A percentile compares a stretch with the other conserved stretches of the same genome.
These are phyloP conservation scores for Halichoeres trimaculatus DNA, from an alignment of 2,113 vertebrate species.

Conservation along the genomic window DNA sequence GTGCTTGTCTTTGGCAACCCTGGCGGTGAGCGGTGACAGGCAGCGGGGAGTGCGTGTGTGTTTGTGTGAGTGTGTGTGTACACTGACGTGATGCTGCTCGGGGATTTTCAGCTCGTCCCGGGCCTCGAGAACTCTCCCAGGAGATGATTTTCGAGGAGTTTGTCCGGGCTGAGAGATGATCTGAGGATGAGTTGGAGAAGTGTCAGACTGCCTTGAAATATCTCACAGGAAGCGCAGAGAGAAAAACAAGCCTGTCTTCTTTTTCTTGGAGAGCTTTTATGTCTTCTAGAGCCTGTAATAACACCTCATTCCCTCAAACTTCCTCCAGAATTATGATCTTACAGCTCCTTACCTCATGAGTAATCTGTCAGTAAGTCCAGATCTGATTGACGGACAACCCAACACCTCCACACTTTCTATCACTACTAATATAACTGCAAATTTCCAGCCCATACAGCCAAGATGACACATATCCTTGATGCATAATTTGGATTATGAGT, in stretches of 20 bases:
- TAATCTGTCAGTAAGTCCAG: neutral
- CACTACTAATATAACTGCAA: neutral
- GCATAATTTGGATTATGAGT: conserved; percentile 39
- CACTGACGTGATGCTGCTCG: conserved; percentile 47
- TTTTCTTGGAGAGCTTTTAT: neutral
- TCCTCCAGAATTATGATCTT: neutral
- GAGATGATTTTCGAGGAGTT: conserved; percentile 51
- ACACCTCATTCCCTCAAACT: too few species aligned
- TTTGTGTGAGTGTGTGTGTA: conserved; percentile 11
- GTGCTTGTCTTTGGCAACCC: conserved; percentile 65
- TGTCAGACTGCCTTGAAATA: conserved; percentile 34
- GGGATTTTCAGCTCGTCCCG: conserved; percentile 9
- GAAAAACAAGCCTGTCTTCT: conserved; percentile 1
- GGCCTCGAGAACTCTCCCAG: conserved; percentile 6
- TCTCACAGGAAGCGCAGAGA: neutral
- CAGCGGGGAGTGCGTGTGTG: conserved; percentile 44
- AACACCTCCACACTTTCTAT: conserved; percentile 5
- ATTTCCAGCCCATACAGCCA: neutral
- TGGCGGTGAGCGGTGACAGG: conserved; percentile 61
- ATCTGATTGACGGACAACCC: conserved; percentile 1
- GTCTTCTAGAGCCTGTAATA: neutral
- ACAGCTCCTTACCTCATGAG: neutral
- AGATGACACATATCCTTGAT: conserved; percentile 11
- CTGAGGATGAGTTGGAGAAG: conserved; percentile 28
- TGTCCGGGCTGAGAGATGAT: conserved; percentile 11